Evolutionary conservation across 2,888 invertebrate species (phyloP), one percentile per base, ranked within the genome.

Genomic region (Polia nebulosa): DNA sequence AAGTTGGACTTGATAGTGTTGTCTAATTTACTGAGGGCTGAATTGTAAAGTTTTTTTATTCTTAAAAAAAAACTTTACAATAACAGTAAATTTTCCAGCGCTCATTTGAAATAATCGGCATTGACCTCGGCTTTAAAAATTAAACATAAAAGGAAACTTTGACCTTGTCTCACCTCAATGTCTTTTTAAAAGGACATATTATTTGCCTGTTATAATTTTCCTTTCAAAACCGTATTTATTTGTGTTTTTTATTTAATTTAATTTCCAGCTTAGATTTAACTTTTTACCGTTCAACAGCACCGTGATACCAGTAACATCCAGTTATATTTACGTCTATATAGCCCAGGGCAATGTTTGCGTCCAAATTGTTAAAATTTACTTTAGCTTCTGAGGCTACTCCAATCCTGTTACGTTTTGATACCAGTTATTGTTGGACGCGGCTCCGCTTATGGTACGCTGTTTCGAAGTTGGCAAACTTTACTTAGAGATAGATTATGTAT

Each of bases 351-450:
- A 45, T 70, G 72, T 81, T 81, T 68, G 41, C 59, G 62, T 69
- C 64, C 63, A 58, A 75, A 80, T 75, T 78, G 60, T 64, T 78
- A 67, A n/a, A n/a, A 82, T 71, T 82, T 80, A 75, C 78, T 80
- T 75, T 69, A 70, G 39, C 66, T 66, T 71, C 58, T 67, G 63
- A 55, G 20, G 34, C 44, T 61, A 45, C 56, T 69, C 65, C 27
- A 49, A 56, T 55, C 49, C 60, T 57, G 62, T 57, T 59, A 45
- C 7, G 15, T 44, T 68, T 72, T 61, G 27, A 67, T 63, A 70
- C 58, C 45, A 52, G 47, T 44, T 49, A 53, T 61, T 57, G 39
- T 52, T n/a, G n/a, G n/a, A 9, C 25, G 20, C 36, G 55, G 47
- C 17, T 78, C 55, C 45, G 22, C 29, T 53, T 72, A 32, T 41